These are phyloP conservation scores for Daphoenositta chrysoptera DNA, from an alignment of 2,113 vertebrate species.

Conservation along the genomic window DNA sequence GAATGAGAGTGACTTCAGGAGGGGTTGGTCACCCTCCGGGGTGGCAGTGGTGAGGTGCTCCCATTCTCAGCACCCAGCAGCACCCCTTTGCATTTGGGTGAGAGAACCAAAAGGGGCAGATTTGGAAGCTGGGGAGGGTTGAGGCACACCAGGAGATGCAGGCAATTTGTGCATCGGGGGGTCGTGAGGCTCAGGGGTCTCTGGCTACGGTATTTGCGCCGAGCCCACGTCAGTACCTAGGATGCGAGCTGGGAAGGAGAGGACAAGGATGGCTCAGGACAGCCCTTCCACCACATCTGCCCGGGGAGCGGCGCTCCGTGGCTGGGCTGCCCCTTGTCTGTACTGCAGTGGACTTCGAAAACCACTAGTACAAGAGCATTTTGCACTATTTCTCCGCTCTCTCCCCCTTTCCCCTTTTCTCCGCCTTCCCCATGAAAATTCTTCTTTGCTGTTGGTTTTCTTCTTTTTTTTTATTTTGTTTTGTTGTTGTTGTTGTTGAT, in stretches of 20 bases:
- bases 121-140: background rate
- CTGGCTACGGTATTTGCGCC: rapidly evolving
- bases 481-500: background rate
- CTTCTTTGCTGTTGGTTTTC: background rate
- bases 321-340: conserved; percentile 51
- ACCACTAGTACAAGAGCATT: conserved; percentile 80
- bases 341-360: conserved; percentile 68
- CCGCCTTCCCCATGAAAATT: background rate
- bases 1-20: background rate
- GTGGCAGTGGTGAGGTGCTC: background rate
- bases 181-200: background rate
- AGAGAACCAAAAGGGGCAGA: background rate
- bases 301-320: background rate
- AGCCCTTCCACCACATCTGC: background rate
- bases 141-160: background rate
- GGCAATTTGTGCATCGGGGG: background rate
- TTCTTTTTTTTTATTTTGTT: background rate
- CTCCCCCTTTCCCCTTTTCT: conserved; percentile 33
- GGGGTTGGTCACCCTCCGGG: background rate
- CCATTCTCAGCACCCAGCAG: background rate
- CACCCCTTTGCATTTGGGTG: background rate
- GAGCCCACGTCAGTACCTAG: rapidly evolving
- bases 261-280: background rate
- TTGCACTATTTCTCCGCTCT: conserved; percentile 73
- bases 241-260: background rate